Evolutionary conservation across 2,888 invertebrate species (phyloP), one percentile per base, ranked within the genome.

Genomic region (Lasioglossum lativentre): DNA sequence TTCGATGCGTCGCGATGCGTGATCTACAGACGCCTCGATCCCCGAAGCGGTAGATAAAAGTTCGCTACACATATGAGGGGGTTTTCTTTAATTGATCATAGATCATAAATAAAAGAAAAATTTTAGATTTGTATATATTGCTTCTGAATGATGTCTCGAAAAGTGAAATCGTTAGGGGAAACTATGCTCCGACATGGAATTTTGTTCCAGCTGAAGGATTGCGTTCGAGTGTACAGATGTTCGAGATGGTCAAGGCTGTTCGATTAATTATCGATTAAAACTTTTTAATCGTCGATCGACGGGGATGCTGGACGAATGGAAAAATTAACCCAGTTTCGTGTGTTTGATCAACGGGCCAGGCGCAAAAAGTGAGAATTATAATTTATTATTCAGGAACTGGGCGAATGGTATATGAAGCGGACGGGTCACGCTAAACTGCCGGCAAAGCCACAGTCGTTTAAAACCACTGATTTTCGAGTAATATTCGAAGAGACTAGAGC

Each of bases 291-390:
- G 30, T 2, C 23, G n/a, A 77, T 27, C 34, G 38, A 45, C n/a
- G 27, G 27, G 16, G 66, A n/a, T 27, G 27, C 12, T 23, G 10
- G 30, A 27, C 34, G 34, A 72, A 68, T 68, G 56, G 30, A 40
- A 75, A 81, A 80, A 30, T 52, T 73, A 68, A 45, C 83, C 76
- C 45, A 42, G 30, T 77, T 73, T 77, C 73, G n/a, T 38, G 27
- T 16, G 12, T 27, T 52, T 30, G 74, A 38, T 40, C n/a, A 4
- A n/a, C 63, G 30, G 45, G 45, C 42, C 68, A 68, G 56, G 38
- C 38, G n/a, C n/a, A 38, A 12, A n/a, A 70, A 14, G n/a, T n/a
- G 70, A 40, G 68, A 82, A 82, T 73, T 66, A 73, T 76, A 63
- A 42, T 82, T 76, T 76, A 73, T 83, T 77, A 76, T 68, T 73